A percentile compares a stretch with the other conserved stretches of the same genome.
phyloP scores from a whole-genome alignment of 2,888 invertebrate species.

The Aphrophora alni region DNA sequence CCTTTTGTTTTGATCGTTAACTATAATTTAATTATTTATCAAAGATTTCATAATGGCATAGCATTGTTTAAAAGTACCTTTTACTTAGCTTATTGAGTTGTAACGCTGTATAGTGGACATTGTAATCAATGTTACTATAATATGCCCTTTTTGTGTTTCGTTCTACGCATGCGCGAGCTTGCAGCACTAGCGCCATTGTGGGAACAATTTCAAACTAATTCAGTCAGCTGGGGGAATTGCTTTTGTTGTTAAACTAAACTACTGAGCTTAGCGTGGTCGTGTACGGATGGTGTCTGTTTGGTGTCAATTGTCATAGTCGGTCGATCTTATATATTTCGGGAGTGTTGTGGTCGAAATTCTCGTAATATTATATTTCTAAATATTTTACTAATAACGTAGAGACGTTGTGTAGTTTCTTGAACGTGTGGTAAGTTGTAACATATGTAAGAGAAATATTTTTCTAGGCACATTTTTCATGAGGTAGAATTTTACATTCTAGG shows the following conservation, averaged over 20 bases:
- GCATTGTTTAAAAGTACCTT: too few species aligned
- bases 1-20: too few species aligned
- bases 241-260: constrained; percentile 2
- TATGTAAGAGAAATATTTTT: too few species aligned
- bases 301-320: background rate
- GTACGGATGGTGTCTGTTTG: background rate
- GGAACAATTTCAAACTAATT: background rate
- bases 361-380: too few species aligned
- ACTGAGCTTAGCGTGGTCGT: background rate
- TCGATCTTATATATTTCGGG: background rate
- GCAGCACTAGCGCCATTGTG: constrained; percentile 1
- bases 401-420: too few species aligned
- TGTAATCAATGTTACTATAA: background rate
- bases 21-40: too few species aligned
- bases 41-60: too few species aligned
- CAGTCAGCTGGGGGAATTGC: background rate
- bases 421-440: too few species aligned
- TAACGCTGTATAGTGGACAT: background rate
- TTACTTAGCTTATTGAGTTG: too few species aligned
- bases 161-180: background rate
- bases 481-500: too few species aligned
- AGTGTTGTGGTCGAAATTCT: background rate
- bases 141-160: background rate
- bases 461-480: too few species aligned
- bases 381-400: too few species aligned